phyloP scores from a whole-genome alignment of 2,888 invertebrate genomes.

The Amphiduros pacificus region DNA sequence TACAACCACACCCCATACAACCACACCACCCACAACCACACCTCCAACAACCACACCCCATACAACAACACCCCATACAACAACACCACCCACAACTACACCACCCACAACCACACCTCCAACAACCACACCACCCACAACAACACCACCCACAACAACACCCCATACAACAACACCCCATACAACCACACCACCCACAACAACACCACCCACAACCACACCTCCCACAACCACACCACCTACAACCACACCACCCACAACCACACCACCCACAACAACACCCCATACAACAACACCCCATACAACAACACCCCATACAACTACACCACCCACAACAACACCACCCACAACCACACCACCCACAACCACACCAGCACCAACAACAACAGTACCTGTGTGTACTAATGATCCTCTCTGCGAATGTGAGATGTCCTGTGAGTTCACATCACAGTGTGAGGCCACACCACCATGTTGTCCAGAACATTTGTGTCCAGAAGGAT shows the following conservation, averaged over 20 bases:
- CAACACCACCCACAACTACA: not conserved
- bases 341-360: not conserved
- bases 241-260: not conserved
- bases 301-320: not conserved
- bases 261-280: not conserved
- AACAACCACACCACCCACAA: not conserved
- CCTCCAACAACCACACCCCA: not conserved
- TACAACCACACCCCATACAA: not conserved
- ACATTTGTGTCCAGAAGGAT: too few relatives aligned
- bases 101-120: not conserved
- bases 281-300: not conserved
- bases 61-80: not conserved
- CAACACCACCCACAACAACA: not conserved
- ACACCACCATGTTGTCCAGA: too few relatives aligned
- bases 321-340: not conserved
- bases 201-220: not conserved
- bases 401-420: too few relatives aligned
- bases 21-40: not conserved
- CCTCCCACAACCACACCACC: not conserved
- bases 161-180: not conserved
- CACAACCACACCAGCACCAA: not conserved
- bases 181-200: not conserved
- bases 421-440: too few relatives aligned
- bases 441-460: too few relatives aligned
- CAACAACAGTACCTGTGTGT: not conserved